Conservation (phyloP, 2,113 vertebrate species). For the Pteruthius melanotis region DNA sequence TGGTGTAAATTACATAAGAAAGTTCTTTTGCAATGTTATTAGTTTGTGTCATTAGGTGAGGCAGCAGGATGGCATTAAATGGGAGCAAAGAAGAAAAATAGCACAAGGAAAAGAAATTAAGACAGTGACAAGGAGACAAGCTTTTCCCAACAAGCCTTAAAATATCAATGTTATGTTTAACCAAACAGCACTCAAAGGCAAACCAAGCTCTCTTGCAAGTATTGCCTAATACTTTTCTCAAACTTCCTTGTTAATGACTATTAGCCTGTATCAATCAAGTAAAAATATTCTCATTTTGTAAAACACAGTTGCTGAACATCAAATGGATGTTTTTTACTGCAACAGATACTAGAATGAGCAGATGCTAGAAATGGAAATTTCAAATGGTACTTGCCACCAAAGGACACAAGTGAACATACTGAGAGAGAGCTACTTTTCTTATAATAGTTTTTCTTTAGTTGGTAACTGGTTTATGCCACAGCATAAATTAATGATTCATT, state of each 20-base stretch:
- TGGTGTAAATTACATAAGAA: neutral
- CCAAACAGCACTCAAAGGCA: neutral
- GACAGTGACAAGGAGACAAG: neutral
- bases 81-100: slow-evolving; percentile 19
- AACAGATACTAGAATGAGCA: neutral
- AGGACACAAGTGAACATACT: neutral
- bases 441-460: neutral
- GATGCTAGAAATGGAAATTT: neutral
- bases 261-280: neutral
- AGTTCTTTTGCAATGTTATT: neutral
- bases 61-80: neutral
- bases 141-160: neutral
- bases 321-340: neutral
- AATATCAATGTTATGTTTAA: neutral
- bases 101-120: neutral
- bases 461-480: neutral
- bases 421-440: neutral
- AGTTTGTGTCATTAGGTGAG: neutral
- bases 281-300: neutral
- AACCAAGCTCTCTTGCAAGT: neutral
- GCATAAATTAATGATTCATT: neutral
- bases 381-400: neutral
- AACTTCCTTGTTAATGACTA: neutral
- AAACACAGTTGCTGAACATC: neutral
- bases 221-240: neutral